Conservation (phyloP, 2,797 vertebrate genomes). For the Hemibagrus guttatus region DNA sequence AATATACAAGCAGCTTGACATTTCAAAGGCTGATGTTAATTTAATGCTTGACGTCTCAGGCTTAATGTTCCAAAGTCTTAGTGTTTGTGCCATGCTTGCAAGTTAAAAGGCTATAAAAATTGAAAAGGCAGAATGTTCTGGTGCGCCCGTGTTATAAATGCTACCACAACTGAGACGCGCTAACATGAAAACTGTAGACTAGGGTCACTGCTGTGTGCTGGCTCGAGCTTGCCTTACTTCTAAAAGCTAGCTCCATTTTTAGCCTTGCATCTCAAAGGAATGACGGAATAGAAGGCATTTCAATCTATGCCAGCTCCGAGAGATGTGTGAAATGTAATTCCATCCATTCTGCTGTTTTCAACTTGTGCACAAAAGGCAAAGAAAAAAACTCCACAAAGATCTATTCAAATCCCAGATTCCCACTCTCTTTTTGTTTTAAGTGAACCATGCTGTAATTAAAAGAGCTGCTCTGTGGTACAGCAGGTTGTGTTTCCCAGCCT, state of each 20-base stretch:
- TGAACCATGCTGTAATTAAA: not conserved
- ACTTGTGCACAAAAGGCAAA: not conserved
- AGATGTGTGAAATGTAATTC: not conserved
- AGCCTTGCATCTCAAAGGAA: not conserved
- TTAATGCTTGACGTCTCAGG: not conserved
- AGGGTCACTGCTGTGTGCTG: not conserved
- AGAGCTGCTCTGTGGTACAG: not conserved
- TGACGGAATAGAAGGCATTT: not conserved
- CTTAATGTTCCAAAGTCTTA: not conserved
- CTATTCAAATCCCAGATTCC: not conserved
- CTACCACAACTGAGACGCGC: not conserved
- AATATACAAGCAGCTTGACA: conserved; percentile 15
- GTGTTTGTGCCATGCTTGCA: not conserved
- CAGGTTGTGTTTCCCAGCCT: not conserved
- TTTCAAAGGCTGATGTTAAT: conserved; percentile 12
- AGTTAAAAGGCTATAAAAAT: conserved; percentile 25
- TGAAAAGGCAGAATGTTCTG: not conserved
- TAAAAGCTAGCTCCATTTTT: not conserved
- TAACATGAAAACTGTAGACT: conserved; percentile 1
- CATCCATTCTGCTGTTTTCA: not conserved
- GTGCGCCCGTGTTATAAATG: not conserved
- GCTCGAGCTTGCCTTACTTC: not conserved
- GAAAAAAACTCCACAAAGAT: not conserved
- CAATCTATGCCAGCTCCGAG: not conserved
- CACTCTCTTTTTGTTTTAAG: not conserved